Evolutionary conservation across 2,113 vertebrate species (phyloP), one percentile per base, ranked within the genome.

Genomic region (Camarhynchus parvulus): DNA sequence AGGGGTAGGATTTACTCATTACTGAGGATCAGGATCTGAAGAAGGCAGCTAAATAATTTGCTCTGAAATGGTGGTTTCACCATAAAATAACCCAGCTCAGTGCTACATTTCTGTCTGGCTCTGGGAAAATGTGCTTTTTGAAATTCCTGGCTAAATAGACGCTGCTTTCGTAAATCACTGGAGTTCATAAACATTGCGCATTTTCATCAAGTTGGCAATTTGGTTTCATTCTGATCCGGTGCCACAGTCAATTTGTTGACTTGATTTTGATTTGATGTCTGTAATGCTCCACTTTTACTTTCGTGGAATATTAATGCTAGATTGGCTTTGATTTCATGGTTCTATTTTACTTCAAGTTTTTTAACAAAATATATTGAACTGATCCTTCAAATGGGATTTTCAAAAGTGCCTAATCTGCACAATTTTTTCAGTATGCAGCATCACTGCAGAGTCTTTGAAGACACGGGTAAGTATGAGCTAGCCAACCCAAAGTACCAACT

Each of bases 261-360:
- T 95, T 92, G 81, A 83, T 95, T 96, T 94, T 94, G 84, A 96
- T 90, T 95, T 92, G 79, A 93, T 68, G 85, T 41, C 73, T 77
- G 42, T 74, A 95, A 92, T 81, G 79, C 15, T 92, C 68, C 39
- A 41, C 53, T 96, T 94, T 64, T 83, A 80, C 72, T 91, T 90
- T 90, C 0, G 8, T 83, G 49, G 92, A 96, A 95, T 93, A 96
- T 90, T 95, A 95, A 92, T 93, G 35, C n/a, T 58, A 74, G 64
- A 74, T 81, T 89, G 8, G 85, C 79, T 97, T 95, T 94, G 90
- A 91, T 94, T 95, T 95, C 85, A 85, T 15, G 47, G 72, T 81
- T 81, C 61, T 95, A 39, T 83, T 85, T 96, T 83, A 67, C 61
- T 88, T 87, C 44, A 86, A 79, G 64, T 94, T 92, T 72, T 68